Base-by-base conservation (phyloP, 2,888 invertebrate species). In the Folsomia manolachei region DNA sequence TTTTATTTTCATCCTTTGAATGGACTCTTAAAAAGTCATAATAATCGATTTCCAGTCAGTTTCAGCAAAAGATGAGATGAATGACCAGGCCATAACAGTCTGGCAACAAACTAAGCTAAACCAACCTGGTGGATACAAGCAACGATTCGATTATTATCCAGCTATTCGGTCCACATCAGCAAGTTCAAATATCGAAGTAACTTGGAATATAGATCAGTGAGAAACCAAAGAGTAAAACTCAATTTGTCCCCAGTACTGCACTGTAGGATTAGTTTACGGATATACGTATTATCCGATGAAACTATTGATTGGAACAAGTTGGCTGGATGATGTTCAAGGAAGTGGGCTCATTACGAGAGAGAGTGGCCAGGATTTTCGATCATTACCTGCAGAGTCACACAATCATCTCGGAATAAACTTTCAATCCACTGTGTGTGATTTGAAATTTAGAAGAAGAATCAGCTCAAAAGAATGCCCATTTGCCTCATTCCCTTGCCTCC, bases 321-420 rank as follows among this genome's bases (percentile, higher is more conserved):
- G 39, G 39, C n/a, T n/a, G n/a, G n/a, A n/a, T n/a, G n/a, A n/a
- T 7, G 4, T 19, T 14, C 7, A 19, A 26, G 64, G 64, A 64
- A 64, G 27, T 64, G 27, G 25, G 26, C 26, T 64, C 64, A 64
- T 64, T 64, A 64, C 64, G n/a, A 14, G 39, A 14, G n/a, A n/a
- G 27, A 27, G 27, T 27, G 11, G 64, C 1, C 26, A 11, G 27
- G 64, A 27, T 27, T 64, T 26, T 64, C 27, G 64, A 64, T 64
- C 64, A 64, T 64, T 64, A 27, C 62, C 62, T 39, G 39, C 39
- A 39, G 39, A 9, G n/a, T n/a, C n/a, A n/a, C 39, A 39, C 39
- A 39, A 39, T 39, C 39, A 39, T 39, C 39, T 14, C 4, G 7
- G 39, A 39, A 39, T 39, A 39, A 39, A 39, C 39, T 39, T 39